Evolutionary conservation across 2,797 vertebrate species (phyloP).

Genomic region (Gadopsis marmoratus): DNA sequence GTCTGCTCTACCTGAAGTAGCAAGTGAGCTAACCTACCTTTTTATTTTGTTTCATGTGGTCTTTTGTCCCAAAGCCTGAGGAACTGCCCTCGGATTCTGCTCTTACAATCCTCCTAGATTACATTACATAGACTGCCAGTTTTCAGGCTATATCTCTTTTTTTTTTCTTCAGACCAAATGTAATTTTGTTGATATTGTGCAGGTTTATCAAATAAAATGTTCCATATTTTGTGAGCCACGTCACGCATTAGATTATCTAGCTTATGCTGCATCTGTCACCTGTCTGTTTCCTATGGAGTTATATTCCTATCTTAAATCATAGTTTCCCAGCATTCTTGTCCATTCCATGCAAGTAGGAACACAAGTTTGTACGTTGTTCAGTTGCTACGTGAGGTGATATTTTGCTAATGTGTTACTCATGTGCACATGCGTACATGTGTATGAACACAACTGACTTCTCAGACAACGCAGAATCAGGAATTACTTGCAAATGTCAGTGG

Average conservation of each 20-base stretch:
- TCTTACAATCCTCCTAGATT: not conserved
- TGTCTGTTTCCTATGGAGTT: too few species aligned
- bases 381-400: not conserved
- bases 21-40: not conserved
- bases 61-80: not conserved
- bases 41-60: not conserved
- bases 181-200: constrained; percentile 33
- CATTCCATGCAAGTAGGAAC: not conserved
- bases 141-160: constrained; percentile 4
- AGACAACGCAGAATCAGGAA: not conserved
- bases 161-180: constrained; percentile 18
- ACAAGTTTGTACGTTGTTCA: not conserved
- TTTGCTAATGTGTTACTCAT: not conserved
- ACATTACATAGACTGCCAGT: not conserved
- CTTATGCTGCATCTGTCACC: constrained; percentile 5
- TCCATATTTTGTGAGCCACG: constrained; percentile 24
- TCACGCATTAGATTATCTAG: constrained; percentile 29
- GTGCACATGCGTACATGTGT: not conserved
- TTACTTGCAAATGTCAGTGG: constrained; percentile 1
- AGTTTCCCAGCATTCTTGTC: constrained; percentile 11
- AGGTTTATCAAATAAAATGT: constrained; percentile 30
- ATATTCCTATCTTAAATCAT: too few species aligned
- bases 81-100: not conserved
- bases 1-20: not conserved
- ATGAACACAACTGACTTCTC: not conserved